Percentiles rank a stretch among this genome's conserved stretches.
Conservation (phyloP, 2,113 vertebrate genomes). For the Centrocercus urophasianus region DNA sequence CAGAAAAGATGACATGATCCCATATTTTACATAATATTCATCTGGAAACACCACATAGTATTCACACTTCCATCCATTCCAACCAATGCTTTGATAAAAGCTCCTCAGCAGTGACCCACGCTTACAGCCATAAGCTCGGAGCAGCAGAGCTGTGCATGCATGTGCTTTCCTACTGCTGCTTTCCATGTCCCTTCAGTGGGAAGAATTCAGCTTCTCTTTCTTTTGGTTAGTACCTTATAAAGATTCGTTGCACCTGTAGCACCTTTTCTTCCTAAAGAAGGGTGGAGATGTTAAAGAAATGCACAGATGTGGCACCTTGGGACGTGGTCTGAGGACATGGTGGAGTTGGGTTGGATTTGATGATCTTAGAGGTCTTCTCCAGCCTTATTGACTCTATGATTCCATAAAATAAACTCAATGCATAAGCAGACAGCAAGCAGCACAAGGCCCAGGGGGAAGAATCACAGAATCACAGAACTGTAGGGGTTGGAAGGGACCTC, state of each 20-base stretch:
- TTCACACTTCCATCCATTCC: rapidly evolving
- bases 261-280: not conserved
- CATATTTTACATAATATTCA: not conserved
- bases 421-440: not conserved
- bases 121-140: rapidly evolving
- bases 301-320: not conserved
- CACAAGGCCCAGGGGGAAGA: not conserved
- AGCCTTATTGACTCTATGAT: not conserved
- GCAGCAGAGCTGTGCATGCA: not conserved
- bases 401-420: not conserved
- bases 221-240: not conserved
- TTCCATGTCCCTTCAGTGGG: rapidly evolving
- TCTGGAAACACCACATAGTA: not conserved
- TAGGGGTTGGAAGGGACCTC: no score
- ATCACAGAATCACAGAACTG: no score
- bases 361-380: not conserved
- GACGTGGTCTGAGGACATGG: not conserved
- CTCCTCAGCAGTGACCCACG: not conserved
- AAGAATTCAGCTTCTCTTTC: not conserved
- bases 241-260: not conserved
- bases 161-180: not conserved
- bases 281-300: no score
- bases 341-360: not conserved
- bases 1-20: rapidly evolving
- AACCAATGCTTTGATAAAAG: not conserved